Evolutionary conservation across 2,113 vertebrate species (phyloP), one percentile per base, ranked within the genome.

Genomic region (Daboia siamensis): DNA sequence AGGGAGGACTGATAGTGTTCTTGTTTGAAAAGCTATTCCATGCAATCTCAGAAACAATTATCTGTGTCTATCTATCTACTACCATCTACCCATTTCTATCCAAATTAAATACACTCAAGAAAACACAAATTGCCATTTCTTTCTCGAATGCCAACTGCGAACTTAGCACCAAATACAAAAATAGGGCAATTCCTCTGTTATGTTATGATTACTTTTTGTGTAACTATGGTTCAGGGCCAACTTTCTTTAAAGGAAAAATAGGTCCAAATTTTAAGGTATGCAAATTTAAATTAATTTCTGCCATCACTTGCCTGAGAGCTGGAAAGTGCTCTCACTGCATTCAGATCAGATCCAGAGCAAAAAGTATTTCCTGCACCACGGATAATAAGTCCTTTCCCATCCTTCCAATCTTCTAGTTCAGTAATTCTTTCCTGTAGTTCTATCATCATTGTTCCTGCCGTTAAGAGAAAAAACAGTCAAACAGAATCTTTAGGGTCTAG

Each of bases 281-380:
- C 3, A 51, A 51, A n/a, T 33, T 86, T 92, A 92, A 5, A 0
- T 15, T 39, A 8, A 55, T n/a, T 86, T 54, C 5, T 9, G 61
- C 57, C 61, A 91, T 86, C 46, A 96, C 95, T 96, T 96, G 97
- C 99, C 98, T 99, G 96, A 74, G 98, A 96, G 93, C 97, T 98
- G 24, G 97, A 96, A 48, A 99, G 97, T 5, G 98, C 98, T 96
- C 97, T 97, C 95, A 99, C 98, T 80, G 97, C 98, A 90, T 98
- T 98, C 92, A 99, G 96, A 96, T 99, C 99, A 1, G 98, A 99
- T 90, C 99, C 99, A 1, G 99, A 99, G 93, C 98, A 99, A 97
- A 99, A 99, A 0, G 98, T 99, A 87, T 97, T 98, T 91, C 97
- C 97, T 89, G 98, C 98, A 24, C 99, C 99, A 52, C 13, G 95